Evolutionary conservation across 2,113 vertebrate genomes (phyloP).

Genomic region (Thalassarche chlororhynchos): DNA sequence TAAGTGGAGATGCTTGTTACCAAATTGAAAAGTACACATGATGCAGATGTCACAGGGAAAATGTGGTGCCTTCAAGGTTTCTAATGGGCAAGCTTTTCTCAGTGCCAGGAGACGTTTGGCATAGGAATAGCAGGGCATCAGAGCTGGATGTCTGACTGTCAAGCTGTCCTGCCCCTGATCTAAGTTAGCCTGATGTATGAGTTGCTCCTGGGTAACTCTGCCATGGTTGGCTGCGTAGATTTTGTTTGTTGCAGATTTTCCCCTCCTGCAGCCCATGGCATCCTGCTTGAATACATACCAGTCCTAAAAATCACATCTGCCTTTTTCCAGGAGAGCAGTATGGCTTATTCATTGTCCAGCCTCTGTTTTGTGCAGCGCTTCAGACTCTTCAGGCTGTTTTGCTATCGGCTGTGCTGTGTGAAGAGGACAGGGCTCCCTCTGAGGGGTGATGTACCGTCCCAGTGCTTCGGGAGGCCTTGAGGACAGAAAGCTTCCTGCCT

Average conservation of each 20-base stretch:
- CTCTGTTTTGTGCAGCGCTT: neutral
- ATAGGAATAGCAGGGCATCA: neutral
- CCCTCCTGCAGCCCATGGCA: neutral
- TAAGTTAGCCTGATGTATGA: neutral
- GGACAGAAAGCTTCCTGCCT: neutral
- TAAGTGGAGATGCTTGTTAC: neutral
- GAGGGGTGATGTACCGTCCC: neutral
- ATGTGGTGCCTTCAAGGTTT: constrained; percentile 5
- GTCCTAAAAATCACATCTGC: neutral
- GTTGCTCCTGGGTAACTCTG: neutral
- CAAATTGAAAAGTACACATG: neutral
- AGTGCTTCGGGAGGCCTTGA: neutral
- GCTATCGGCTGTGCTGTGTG: neutral
- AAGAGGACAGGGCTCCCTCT: neutral
- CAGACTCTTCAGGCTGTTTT: neutral
- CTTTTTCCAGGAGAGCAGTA: neutral
- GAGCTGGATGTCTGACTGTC: neutral
- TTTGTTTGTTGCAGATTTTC: neutral
- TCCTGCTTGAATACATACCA: neutral
- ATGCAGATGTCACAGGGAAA: constrained; percentile 8
- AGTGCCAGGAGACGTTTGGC: neutral
- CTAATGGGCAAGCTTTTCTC: neutral
- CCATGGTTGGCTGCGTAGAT: neutral
- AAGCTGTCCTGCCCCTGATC: neutral
- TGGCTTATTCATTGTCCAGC: neutral